Evolutionary conservation across 2,888 invertebrate genomes (phyloP).

Genomic region (Ceriagrion tenellum): DNA sequence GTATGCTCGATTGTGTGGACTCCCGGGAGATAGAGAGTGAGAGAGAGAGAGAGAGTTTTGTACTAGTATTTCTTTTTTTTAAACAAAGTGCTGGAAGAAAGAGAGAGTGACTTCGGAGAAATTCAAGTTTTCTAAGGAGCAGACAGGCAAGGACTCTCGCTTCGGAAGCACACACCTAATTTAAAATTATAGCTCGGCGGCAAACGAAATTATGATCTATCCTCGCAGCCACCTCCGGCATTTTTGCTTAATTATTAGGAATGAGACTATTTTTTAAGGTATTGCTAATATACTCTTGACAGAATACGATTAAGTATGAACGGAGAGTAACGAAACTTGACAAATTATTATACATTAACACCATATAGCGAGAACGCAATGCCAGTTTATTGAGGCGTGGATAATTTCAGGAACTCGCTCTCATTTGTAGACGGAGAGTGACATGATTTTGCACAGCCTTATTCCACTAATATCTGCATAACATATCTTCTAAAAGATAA

Average conservation of each 20-base stretch:
- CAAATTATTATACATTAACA: no score
- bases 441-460: no score
- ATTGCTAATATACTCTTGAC: no score
- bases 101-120: background rate
- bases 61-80: background rate
- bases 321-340: no score
- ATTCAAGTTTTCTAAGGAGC: background rate
- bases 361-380: no score
- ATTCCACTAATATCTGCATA: no score
- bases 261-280: no score
- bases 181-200: background rate
- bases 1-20: background rate
- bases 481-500: no score
- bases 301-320: no score
- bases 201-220: background rate
- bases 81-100: background rate
- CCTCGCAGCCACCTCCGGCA: background rate
- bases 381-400: no score
- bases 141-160: background rate
- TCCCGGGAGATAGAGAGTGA: background rate
- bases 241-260: background rate
- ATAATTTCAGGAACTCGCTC: no score
- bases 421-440: no score
- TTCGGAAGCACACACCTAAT: background rate
- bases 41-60: background rate